These are phyloP conservation scores for Xestia ashworthii DNA, from an alignment of 2,888 invertebrate genomes.

Conservation along the genomic window DNA sequence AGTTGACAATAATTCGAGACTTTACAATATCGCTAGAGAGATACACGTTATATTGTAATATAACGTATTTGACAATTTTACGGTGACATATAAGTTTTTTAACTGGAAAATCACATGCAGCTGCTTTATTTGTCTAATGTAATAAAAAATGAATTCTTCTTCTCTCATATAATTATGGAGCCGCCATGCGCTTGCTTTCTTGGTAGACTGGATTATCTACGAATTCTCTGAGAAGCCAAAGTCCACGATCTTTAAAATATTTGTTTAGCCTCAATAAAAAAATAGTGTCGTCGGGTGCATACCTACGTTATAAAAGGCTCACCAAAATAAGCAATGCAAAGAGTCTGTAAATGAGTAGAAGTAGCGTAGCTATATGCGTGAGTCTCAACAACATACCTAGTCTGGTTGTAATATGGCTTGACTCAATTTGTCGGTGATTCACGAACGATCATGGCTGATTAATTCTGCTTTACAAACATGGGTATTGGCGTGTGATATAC, in stretches of 20 bases:
- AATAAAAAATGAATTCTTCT: background rate
- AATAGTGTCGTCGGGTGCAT: background rate
- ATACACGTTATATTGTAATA: no score
- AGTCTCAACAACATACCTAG: conserved; percentile 5
- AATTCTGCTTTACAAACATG: conserved; percentile 66
- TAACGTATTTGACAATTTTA: no score
- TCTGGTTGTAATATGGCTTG: conserved; percentile 12
- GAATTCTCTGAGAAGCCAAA: background rate
- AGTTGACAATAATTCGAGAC: no score
- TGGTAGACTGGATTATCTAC: background rate
- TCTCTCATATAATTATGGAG: background rate
- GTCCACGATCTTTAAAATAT: background rate
- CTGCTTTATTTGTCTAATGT: background rate
- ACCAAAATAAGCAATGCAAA: background rate
- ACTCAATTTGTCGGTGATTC: conserved; percentile 42
- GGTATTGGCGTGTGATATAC: conserved; percentile 70
- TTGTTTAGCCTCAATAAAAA: background rate
- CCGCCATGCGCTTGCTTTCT: background rate
- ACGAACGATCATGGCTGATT: conserved; percentile 51
- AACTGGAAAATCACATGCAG: background rate
- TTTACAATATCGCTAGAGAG: no score
- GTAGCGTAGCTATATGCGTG: background rate
- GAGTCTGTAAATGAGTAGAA: background rate
- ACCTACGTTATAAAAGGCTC: background rate
- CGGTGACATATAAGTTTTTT: background rate